Conservation (phyloP, 2,888 invertebrate genomes). For the Lycaena phlaeas region DNA sequence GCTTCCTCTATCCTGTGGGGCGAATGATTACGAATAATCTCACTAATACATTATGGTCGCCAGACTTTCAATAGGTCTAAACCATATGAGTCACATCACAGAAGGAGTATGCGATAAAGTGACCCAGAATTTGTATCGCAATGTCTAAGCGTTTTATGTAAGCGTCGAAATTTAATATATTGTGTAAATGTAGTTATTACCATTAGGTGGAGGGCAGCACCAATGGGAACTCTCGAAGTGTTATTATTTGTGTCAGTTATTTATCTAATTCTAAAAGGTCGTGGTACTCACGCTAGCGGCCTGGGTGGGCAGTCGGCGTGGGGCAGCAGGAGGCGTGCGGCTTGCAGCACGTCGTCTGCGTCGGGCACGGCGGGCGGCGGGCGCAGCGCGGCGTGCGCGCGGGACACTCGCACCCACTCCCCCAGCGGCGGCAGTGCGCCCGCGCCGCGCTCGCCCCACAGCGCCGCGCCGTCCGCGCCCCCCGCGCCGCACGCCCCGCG, state of each 20-base stretch:
- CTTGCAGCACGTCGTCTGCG: slow-evolving; percentile 90
- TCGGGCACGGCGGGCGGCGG: slow-evolving; percentile 85
- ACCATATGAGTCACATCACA: not conserved
- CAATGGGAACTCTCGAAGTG: too few relatives aligned
- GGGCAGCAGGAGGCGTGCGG: slow-evolving; percentile 87
- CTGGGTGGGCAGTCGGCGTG: slow-evolving; percentile 92
- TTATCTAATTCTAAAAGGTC: too few relatives aligned
- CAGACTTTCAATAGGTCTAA: too few relatives aligned
- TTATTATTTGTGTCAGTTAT: too few relatives aligned
- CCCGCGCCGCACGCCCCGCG: slow-evolving; percentile 31
- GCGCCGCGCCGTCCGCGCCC: slow-evolving; percentile 45
- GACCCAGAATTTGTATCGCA: too few relatives aligned
- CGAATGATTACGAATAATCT: not conserved
- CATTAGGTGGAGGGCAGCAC: too few relatives aligned
- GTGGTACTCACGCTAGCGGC: slow-evolving; percentile 73
- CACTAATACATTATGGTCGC: too few relatives aligned
- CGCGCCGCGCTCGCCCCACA: slow-evolving; percentile 90
- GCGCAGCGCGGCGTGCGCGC: slow-evolving; percentile 87
- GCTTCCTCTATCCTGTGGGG: slow-evolving; percentile 70
- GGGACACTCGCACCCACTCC: slow-evolving; percentile 91
- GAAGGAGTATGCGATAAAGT: too few relatives aligned
- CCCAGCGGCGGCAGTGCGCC: slow-evolving; percentile 90
- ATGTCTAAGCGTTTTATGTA: too few relatives aligned
- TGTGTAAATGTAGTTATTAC: too few relatives aligned
- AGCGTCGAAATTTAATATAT: too few relatives aligned